Conservation (phyloP, 2,888 invertebrate species). For the Cerastis rubricosa region DNA sequence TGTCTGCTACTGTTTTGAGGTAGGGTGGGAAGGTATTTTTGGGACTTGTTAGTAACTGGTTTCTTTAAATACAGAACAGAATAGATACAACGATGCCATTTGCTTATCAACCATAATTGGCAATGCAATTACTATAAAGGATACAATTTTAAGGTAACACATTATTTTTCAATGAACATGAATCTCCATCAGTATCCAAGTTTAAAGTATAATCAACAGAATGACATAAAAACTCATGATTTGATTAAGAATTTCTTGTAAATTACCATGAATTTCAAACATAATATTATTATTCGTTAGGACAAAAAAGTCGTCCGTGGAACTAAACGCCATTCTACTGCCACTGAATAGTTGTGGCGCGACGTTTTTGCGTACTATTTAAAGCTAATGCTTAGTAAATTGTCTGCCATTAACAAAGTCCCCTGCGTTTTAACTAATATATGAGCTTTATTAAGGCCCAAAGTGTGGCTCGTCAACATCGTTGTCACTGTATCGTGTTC, state of each 20-base stretch:
- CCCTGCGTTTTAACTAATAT: slow-evolving; percentile 61
- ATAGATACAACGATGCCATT: too few species aligned
- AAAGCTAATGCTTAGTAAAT: slow-evolving; percentile 73
- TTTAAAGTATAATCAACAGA: neutral
- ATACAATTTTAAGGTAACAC: neutral
- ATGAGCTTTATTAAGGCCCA: slow-evolving; percentile 39
- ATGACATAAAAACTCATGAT: neutral
- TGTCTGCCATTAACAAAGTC: slow-evolving; percentile 66
- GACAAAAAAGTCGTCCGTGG: neutral
- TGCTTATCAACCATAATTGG: neutral
- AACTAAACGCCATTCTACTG: neutral
- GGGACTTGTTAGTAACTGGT: neutral
- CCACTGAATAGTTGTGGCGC: slow-evolving; percentile 67
- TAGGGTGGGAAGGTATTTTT: neutral
- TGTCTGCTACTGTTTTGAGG: slow-evolving; percentile 10
- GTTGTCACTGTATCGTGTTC: neutral
- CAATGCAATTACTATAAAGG: neutral
- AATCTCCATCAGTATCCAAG: neutral
- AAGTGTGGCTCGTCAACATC: neutral
- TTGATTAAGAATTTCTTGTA: neutral
- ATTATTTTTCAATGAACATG: neutral
- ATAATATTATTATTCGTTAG: neutral
- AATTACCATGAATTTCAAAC: neutral
- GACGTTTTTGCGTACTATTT: slow-evolving; percentile 65
- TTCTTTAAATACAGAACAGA: neutral